Conservation (phyloP, 1,140 invertebrate genomes). For the Ditylenchus dipsaci region DNA sequence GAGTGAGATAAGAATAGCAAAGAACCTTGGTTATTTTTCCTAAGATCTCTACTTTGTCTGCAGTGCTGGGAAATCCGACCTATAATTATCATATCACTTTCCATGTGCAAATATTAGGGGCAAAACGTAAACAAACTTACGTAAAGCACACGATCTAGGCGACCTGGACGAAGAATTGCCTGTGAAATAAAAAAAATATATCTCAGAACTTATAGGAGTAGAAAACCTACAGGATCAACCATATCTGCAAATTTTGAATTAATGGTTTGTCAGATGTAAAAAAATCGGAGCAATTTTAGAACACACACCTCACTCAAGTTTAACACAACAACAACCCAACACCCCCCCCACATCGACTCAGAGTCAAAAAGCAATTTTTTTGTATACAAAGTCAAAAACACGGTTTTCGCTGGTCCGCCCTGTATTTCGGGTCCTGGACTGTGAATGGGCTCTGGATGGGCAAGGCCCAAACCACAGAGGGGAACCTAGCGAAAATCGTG, state of each 20-base stretch:
- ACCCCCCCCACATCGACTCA: background rate
- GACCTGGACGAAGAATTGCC: conserved; percentile 84
- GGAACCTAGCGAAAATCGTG: too few relatives aligned
- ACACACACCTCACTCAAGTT: too few relatives aligned
- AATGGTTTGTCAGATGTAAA: background rate
- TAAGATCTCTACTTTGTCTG: conserved; percentile 81
- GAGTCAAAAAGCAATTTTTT: too few relatives aligned
- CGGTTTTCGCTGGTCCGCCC: too few relatives aligned
- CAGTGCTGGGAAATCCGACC: conserved; percentile 71
- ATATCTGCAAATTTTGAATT: conserved; percentile 70
- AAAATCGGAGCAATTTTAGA: too few relatives aligned
- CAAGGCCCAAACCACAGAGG: too few relatives aligned
- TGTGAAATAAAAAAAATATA: too few relatives aligned
- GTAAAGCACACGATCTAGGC: conserved; percentile 87
- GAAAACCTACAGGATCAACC: conserved; percentile 70
- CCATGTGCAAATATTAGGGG: too few relatives aligned
- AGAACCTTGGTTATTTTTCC: conserved; percentile 79
- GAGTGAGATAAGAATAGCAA: background rate
- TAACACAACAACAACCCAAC: background rate
- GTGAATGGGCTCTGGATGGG: background rate
- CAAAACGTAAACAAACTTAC: conserved; percentile 64
- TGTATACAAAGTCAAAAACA: background rate
- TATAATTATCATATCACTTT: too few relatives aligned
- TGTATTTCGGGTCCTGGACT: too few relatives aligned
- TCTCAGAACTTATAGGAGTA: too few relatives aligned